Percentiles rank a stretch among this genome's conserved stretches.
phyloP scores from a whole-genome alignment of 2,113 vertebrate genomes.

The Conger conger region DNA sequence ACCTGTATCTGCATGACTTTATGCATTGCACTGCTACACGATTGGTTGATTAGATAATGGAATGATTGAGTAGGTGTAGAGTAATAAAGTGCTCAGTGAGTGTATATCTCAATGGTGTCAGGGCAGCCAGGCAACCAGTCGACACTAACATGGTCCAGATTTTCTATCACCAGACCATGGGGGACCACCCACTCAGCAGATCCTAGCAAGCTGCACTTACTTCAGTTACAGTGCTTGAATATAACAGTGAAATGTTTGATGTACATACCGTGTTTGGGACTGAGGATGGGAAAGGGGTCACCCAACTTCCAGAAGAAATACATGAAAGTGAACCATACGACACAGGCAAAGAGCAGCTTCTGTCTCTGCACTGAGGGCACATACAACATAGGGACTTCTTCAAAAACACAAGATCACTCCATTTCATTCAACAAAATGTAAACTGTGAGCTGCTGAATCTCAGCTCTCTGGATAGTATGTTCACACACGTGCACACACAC shows the following conservation, averaged over 20 bases:
- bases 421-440: background rate
- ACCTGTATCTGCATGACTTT: too few species aligned
- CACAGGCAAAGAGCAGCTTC: conserved; percentile 88
- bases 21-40: too few species aligned
- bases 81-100: too few species aligned
- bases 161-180: too few species aligned
- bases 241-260: background rate
- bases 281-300: conserved; percentile 96
- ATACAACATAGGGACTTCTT: conserved; percentile 6
- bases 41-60: too few species aligned
- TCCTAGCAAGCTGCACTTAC: background rate
- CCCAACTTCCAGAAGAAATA: conserved; percentile 99
- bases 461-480: too few species aligned
- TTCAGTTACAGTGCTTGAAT: background rate
- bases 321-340: conserved; percentile 97
- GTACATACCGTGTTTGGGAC: conserved; percentile 92
- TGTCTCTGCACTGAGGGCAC: conserved; percentile 83
- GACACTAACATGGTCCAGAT: too few species aligned
- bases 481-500: too few species aligned
- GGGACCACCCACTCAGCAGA: too few species aligned
- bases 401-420: background rate
- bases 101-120: too few species aligned
- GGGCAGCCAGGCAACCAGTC: too few species aligned
- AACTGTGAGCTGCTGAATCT: background rate
- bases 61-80: too few species aligned